phyloP scores from a whole-genome alignment of 2,113 vertebrate genomes.

The Phylloscopus trochilus region DNA sequence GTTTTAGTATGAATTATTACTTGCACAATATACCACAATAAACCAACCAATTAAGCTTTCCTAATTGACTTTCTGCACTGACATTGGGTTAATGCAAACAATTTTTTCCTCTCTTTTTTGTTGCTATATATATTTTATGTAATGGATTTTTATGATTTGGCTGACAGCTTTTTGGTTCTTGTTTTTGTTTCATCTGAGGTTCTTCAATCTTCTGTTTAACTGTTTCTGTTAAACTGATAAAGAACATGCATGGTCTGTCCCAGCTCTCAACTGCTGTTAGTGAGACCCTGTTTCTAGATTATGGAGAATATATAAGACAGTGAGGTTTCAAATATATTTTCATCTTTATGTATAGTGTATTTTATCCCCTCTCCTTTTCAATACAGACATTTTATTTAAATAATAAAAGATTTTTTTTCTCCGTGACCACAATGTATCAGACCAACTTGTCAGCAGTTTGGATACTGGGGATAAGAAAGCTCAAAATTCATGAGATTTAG shows the following conservation, averaged over 20 bases:
- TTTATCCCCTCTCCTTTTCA: neutral
- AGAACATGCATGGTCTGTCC: neutral
- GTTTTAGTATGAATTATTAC: neutral
- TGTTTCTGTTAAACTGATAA: neutral
- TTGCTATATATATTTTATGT: neutral
- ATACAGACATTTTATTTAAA: neutral
- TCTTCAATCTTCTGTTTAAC: neutral
- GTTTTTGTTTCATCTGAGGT: neutral
- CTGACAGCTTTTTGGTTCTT: neutral
- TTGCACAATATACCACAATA: neutral
- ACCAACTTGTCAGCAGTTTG: neutral
- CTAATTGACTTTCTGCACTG: neutral
- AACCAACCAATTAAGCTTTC: neutral
- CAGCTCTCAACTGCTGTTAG: neutral
- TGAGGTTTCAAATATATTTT: neutral
- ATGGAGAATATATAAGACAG: neutral
- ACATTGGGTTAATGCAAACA: neutral
- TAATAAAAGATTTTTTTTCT: neutral
- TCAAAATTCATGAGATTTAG: neutral
- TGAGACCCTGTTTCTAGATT: neutral
- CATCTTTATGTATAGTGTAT: neutral
- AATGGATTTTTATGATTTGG: neutral
- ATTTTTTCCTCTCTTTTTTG: neutral
- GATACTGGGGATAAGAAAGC: neutral
- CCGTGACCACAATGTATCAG: neutral